phyloP scores from a whole-genome alignment of 2,888 invertebrate genomes.

The Nomada lathburiana region DNA sequence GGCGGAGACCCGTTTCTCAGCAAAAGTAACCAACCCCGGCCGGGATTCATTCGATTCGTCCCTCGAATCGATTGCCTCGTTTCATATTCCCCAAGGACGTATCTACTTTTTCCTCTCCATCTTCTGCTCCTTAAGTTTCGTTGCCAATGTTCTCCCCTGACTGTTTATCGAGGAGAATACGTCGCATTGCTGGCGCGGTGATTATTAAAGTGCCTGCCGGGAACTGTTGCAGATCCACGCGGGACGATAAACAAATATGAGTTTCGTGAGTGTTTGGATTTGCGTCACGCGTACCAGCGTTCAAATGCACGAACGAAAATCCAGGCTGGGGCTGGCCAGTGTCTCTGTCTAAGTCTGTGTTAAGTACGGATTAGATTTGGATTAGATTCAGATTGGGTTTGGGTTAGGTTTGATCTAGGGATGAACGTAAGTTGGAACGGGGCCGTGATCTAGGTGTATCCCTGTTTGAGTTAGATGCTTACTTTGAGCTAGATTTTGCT shows the following conservation, averaged over 20 bases:
- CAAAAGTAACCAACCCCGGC: conserved; percentile 27
- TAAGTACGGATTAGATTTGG: conserved; percentile 31
- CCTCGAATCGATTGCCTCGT: conserved; percentile 50
- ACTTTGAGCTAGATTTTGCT: conserved; percentile 2
- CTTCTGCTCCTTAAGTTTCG: background rate
- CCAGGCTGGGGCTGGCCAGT: background rate
- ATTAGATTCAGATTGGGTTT: conserved; percentile 37
- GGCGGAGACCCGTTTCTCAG: conserved; percentile 26
- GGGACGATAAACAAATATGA: background rate
- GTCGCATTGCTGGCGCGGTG: background rate
- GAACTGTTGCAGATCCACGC: too few relatives aligned
- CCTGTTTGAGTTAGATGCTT: conserved; percentile 1
- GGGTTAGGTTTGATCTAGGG: conserved; percentile 31
- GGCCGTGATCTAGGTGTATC: conserved; percentile 6
- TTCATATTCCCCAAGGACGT: conserved; percentile 41
- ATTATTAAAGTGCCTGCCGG: too few relatives aligned
- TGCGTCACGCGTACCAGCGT: background rate
- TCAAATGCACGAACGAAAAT: background rate
- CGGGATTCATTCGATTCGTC: conserved; percentile 53
- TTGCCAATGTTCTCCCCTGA: background rate
- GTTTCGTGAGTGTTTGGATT: background rate
- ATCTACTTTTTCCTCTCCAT: background rate
- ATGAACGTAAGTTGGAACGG: conserved; percentile 10
- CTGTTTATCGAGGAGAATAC: background rate
- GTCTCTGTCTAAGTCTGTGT: background rate